Base-by-base conservation (phyloP, 2,888 invertebrate species). In the Pediacus dermestoides region DNA sequence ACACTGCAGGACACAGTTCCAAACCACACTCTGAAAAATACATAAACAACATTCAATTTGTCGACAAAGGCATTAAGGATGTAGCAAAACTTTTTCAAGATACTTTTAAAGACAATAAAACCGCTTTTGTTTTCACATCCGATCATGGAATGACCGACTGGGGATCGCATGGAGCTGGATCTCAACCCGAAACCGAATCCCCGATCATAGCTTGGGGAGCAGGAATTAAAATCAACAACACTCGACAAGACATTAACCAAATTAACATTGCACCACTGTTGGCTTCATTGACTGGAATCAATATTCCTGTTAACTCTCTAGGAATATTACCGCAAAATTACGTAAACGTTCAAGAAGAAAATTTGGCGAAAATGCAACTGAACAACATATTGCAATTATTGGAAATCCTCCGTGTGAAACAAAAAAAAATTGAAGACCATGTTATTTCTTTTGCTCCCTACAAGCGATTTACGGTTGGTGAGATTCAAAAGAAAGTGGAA, bases 121-220 rank as follows among this genome's bases (percentile, higher is more conserved):
- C 96, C 0, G 81, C 88, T 1, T 99, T 85, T 67, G 65, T 99
- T 31, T 84, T 96, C 67, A 93, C 97, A 4, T 81, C 97, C 4
- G 97, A 99, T 70, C 97, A 99, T 74, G 97, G 96, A 42, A 99
- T 99, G 99, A 97, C 97, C 8, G 85, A 96, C 70, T 94, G 95
- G 88, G 97, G 96, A 26, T 93, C 95, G 0, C 97, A 97, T 73
- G 97, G 97, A 4, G 84, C 91, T 53, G 95, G 97, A 1, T 84
- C 86, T 39, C 67, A 76, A 2, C 81, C 85, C 62, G 97, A 97
- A 74, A 97, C 95, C 1, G 78, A 89, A 66, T 93, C 93, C 2
- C 97, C 99, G 0, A 77, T 95, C 52, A 80, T 99, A 16, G 80
- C 82, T 7, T 99, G 97, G 97, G 99, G 99, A n/a, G 81, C 92